These are phyloP conservation scores for Lingula anatina DNA, from an alignment of 2,888 invertebrate species.

Conservation along the genomic window DNA sequence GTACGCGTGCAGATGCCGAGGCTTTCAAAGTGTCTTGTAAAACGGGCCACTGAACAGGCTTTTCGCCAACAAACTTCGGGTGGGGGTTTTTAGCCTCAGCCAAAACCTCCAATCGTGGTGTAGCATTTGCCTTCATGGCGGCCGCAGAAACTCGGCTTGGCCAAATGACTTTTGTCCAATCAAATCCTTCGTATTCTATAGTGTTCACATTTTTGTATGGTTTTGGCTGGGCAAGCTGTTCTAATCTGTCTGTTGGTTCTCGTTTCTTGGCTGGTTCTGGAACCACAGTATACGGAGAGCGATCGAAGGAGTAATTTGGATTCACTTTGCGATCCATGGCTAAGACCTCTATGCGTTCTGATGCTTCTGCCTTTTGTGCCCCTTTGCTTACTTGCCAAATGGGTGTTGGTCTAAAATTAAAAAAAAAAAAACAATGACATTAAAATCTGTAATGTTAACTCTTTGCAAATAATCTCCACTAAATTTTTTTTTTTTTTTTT, in stretches of 20 bases:
- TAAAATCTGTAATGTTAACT: conserved; percentile 6
- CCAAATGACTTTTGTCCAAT: background rate
- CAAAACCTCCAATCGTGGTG: conserved; percentile 28
- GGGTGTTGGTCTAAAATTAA: conserved; percentile 24
- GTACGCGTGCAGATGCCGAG: conserved; percentile 31
- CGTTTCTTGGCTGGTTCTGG: conserved; percentile 17
- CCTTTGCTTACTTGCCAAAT: conserved; percentile 30
- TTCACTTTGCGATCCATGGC: conserved; percentile 20
- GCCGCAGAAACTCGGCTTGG: conserved; percentile 15
- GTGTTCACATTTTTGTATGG: conserved; percentile 9
- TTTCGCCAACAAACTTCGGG: conserved; percentile 23
- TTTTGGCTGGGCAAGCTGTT: conserved; percentile 26
- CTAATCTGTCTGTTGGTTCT: conserved; percentile 21
- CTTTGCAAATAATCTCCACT: background rate
- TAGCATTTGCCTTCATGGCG: conserved; percentile 20
- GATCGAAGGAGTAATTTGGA: conserved; percentile 19
- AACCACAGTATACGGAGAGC: conserved; percentile 27
- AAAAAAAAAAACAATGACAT: too few relatives aligned
- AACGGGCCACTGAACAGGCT: conserved; percentile 32
- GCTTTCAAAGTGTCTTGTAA: conserved; percentile 29
- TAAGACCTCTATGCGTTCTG: conserved; percentile 22
- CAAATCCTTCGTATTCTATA: background rate
- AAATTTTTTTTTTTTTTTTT: conserved; percentile 2
- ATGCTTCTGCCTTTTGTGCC: conserved; percentile 21
- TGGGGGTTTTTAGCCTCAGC: conserved; percentile 28